phyloP scores from a whole-genome alignment of 2,888 invertebrate genomes.

The Drosophila acutilabella region DNA sequence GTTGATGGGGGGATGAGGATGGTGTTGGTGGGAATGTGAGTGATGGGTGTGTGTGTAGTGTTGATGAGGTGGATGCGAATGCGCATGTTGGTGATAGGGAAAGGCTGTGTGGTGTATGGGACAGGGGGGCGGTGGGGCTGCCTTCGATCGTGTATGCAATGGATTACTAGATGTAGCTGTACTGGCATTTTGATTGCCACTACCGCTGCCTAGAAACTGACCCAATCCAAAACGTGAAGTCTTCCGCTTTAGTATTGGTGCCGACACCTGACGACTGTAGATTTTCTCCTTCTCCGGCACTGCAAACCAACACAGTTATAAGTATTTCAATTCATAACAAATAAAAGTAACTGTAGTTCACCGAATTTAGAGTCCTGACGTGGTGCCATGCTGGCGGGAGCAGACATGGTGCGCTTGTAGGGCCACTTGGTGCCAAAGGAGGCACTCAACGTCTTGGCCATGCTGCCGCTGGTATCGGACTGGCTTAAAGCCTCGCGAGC shows the following conservation, averaged over 20 bases:
- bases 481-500: conserved; percentile 95
- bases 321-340: neutral
- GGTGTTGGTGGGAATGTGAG: conserved; percentile 35
- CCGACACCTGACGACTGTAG: conserved; percentile 96
- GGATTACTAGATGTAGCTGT: conserved; percentile 80
- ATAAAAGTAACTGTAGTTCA: conserved; percentile 63
- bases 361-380: conserved; percentile 90
- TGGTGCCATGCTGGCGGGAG: conserved; percentile 93
- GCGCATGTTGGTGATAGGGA: conserved; percentile 53
- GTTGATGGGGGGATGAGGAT: conserved; percentile 24
- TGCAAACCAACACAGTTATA: conserved; percentile 30
- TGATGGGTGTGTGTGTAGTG: conserved; percentile 30
- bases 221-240: conserved; percentile 96
- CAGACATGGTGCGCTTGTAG: conserved; percentile 97
- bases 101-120: conserved; percentile 65
- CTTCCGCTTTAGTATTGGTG: conserved; percentile 97
- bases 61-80: conserved; percentile 23
- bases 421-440: conserved; percentile 97
- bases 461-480: conserved; percentile 88
- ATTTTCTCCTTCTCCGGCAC: conserved; percentile 92
- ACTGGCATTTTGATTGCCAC: conserved; percentile 83
- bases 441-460: conserved; percentile 92
- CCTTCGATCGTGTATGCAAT: conserved; percentile 76
- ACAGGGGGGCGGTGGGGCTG: conserved; percentile 44
- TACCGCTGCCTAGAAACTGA: conserved; percentile 89